Evolutionary conservation across 2,797 vertebrate species (phyloP), one percentile per base, ranked within the genome.

Genomic region (Xiphophorus birchmanni): DNA sequence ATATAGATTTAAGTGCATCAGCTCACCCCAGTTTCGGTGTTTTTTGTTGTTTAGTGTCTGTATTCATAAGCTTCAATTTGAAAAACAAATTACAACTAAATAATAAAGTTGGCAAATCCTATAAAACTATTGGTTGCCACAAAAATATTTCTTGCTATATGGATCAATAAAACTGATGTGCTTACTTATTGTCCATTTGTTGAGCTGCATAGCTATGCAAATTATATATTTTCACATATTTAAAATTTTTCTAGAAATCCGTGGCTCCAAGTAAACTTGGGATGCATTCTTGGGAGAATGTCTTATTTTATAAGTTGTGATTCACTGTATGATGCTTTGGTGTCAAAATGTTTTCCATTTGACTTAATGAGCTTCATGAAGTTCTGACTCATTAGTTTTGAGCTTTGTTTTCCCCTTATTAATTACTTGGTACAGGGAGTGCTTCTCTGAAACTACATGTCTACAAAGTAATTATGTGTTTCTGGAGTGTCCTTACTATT

Each of bases 341-440:
- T 77, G 67, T 76, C 35, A 37, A 47, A 85, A 23, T 79, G 79
- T 86, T 90, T 91, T 86, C 54, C 76, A 11, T 85, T 78, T 84
- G 78, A 84, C 76, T 88, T 84, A 86, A 92, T 89, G 80, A 89
- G 80, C 74, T 76, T 90, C 71, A 86, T 84, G 78, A 84, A 54
- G 71, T 77, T 78, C 47, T 84, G 78, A 85, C 67, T 85, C 79
- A 77, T 15, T 81, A 32, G 37, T 79, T 45, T 52, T 77, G 75
- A 74, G 65, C 56, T 73, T 56, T 42, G 12, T 35, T 72, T 79
- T 75, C 69, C 32, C 10, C 5, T 29, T 52, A 54, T 75, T 84
- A 50, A 48, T 79, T 74, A 81, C 88, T 79, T 73, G 74, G 21
- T 56, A 56, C 17, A 54, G 37, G 26, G 21, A 75, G 74, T 76